Percentiles rank a stretch among this genome's conserved stretches.
Conservation (phyloP, 2,888 invertebrate genomes). For the Unio delphinus region DNA sequence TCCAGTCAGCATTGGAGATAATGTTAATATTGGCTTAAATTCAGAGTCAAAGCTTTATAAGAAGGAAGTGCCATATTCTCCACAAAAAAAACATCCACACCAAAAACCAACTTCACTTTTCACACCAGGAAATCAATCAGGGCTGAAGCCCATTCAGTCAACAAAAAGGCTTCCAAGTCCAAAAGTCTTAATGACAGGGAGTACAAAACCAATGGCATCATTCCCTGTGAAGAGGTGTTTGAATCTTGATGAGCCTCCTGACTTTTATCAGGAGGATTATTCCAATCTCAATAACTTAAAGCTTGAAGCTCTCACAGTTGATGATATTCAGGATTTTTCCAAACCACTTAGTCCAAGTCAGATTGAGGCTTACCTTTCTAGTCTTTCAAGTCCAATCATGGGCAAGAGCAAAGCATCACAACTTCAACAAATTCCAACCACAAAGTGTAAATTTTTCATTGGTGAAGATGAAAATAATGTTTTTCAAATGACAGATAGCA, state of each 20-base stretch:
- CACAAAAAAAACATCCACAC: constrained; percentile 15
- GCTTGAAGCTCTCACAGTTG: constrained; percentile 21
- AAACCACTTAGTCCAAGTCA: constrained; percentile 58
- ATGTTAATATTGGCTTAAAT: too few species aligned
- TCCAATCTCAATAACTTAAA: constrained; percentile 8
- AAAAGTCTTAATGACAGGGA: constrained; percentile 53
- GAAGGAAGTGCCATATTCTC: neutral
- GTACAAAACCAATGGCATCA: constrained; percentile 28
- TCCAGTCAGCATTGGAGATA: neutral
- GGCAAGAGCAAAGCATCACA: constrained; percentile 19
- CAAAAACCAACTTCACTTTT: constrained; percentile 16
- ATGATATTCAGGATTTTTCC: constrained; percentile 33
- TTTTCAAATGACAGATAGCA: too few species aligned
- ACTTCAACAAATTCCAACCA: constrained; percentile 38
- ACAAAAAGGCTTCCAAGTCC: constrained; percentile 49
- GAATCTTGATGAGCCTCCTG: constrained; percentile 28
- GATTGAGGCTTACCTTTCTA: constrained; percentile 57
- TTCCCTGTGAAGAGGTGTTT: constrained; percentile 45
- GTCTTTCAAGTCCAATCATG: constrained; percentile 42
- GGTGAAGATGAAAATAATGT: constrained; percentile 25
- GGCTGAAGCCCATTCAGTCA: constrained; percentile 10
- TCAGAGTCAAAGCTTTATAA: neutral
- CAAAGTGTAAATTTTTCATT: constrained; percentile 54
- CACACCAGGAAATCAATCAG: constrained; percentile 8
- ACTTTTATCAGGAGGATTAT: neutral